Evolutionary conservation across 35 echinoderm and acorn worm species (phyloP).

Genomic region (Acanthaster planci): DNA sequence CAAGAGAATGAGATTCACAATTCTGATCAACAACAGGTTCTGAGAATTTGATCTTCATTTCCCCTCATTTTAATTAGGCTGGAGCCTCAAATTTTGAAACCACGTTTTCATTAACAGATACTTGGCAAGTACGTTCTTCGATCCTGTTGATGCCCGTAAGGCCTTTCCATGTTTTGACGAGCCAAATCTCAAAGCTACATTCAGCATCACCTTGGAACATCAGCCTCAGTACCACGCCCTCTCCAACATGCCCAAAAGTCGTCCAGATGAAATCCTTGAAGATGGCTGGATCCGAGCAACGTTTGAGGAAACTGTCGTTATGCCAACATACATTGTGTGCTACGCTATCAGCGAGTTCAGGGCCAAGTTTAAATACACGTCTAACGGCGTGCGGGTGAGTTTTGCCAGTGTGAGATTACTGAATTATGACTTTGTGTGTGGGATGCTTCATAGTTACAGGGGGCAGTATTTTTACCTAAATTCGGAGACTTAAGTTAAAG

Average conservation of each 20-base stretch:
- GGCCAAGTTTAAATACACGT: constrained; percentile 5
- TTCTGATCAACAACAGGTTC: neutral
- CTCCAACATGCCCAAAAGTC: constrained; percentile 52
- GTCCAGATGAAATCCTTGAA: neutral
- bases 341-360: constrained; percentile 64
- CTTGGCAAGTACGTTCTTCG: constrained; percentile 49
- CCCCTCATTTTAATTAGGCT: too few species aligned
- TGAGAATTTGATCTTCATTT: neutral
- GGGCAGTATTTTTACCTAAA: too few species aligned
- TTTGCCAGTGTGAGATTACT: too few species aligned
- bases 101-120: constrained; percentile 33
- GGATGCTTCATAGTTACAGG: too few species aligned
- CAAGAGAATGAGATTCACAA: neutral
- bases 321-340: constrained; percentile 51
- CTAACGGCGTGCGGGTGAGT: neutral
- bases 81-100: neutral
- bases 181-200: constrained; percentile 69
- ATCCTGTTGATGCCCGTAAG: constrained; percentile 48
- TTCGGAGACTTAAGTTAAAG: too few species aligned
- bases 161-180: constrained; percentile 84
- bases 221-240: constrained; percentile 49
- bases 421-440: too few species aligned
- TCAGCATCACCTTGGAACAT: constrained; percentile 60
- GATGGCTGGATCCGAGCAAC: constrained; percentile 32
- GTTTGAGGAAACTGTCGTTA: constrained; percentile 35